A percentile compares a stretch with the other conserved stretches of the same genome.
Evolutionary conservation across 2,888 invertebrate genomes (phyloP).

Genomic region (Drosophila acutilabella): DNA sequence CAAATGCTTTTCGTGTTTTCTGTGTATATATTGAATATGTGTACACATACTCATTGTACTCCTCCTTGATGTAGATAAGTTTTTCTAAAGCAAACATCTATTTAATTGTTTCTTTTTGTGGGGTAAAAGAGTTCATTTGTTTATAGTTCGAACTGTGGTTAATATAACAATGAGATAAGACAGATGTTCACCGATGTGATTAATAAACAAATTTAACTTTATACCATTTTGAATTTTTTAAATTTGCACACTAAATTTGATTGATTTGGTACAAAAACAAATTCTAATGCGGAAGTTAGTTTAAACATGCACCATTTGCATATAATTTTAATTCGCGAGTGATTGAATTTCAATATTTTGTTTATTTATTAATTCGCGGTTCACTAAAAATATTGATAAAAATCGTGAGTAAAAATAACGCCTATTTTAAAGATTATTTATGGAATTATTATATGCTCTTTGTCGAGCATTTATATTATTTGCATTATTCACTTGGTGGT

Average conservation of each 20-base stretch:
- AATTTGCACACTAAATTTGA: too few relatives aligned
- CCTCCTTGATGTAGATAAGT: conserved; percentile 22
- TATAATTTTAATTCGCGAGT: too few relatives aligned
- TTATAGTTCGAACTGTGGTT: conserved; percentile 13
- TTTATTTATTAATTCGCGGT: too few relatives aligned
- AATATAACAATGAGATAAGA: conserved; percentile 13
- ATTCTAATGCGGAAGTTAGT: too few relatives aligned
- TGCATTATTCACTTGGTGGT: conserved; percentile 15
- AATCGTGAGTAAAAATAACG: too few relatives aligned
- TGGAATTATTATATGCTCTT: background rate
- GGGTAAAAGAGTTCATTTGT: conserved; percentile 16
- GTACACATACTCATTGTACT: conserved; percentile 21
- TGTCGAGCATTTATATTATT: background rate
- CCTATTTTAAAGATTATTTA: too few relatives aligned
- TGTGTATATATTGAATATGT: conserved; percentile 29
- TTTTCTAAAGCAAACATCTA: conserved; percentile 40
- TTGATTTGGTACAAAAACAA: too few relatives aligned
- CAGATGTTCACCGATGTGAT: background rate
- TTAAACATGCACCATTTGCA: too few relatives aligned
- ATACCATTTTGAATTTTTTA: too few relatives aligned
- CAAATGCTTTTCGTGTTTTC: conserved; percentile 42
- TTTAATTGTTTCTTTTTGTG: conserved; percentile 25
- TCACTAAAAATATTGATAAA: too few relatives aligned
- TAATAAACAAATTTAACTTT: background rate
- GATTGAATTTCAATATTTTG: too few relatives aligned